phyloP scores from a whole-genome alignment of 2,797 vertebrate species.

The Calcarius lapponicus region DNA sequence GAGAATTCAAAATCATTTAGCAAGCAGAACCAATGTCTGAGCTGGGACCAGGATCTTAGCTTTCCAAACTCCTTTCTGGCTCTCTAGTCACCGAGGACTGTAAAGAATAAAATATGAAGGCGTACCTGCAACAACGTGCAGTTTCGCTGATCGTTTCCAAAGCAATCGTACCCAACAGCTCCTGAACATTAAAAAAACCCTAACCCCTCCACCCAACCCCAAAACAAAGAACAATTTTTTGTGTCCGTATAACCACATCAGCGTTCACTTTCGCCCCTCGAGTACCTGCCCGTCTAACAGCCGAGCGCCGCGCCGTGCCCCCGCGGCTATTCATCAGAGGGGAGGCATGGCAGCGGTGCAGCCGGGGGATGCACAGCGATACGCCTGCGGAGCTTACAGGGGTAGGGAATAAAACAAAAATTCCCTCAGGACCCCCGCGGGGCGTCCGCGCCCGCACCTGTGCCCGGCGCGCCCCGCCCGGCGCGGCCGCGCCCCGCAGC shows the following conservation, averaged over 20 bases:
- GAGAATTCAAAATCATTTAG: neutral
- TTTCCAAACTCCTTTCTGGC: neutral
- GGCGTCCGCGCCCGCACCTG: conserved; percentile 1
- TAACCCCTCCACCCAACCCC: neutral
- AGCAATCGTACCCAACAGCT: neutral
- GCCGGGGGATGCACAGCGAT: neutral
- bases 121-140: neutral
- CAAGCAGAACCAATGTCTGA: neutral
- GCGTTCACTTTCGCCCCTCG: neutral
- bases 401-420: neutral
- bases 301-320: neutral
- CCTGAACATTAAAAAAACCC: neutral
- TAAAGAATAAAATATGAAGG: neutral
- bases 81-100: neutral
- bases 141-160: neutral
- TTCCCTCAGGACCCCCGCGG: too few species aligned
- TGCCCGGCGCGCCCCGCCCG: neutral
- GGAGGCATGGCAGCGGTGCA: neutral
- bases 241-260: neutral
- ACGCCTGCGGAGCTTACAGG: neutral
- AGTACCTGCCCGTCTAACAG: neutral
- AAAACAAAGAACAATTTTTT: neutral
- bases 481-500: neutral
- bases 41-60: neutral
- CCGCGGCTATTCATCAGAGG: neutral